Evolutionary conservation across 2,888 invertebrate genomes (phyloP).

Genomic region (Euspilapteryx auroguttella): DNA sequence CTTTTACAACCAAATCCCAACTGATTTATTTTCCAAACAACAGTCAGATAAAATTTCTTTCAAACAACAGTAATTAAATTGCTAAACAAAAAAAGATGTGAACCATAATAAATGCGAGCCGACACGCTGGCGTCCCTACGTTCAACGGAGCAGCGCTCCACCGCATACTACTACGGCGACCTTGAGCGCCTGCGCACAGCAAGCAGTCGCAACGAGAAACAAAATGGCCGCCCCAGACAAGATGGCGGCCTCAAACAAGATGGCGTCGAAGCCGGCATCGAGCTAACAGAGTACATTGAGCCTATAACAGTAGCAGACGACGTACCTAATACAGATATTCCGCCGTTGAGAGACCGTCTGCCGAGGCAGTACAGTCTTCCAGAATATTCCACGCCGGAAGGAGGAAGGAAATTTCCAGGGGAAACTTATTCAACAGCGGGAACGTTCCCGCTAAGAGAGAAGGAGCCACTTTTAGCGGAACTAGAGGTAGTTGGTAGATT

Average conservation of each 20-base stretch:
- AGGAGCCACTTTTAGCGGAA: conserved; percentile 41
- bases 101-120: too few species aligned
- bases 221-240: too few species aligned
- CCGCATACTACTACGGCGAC: conserved; percentile 62
- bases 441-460: conserved; percentile 48
- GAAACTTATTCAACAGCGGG: conserved; percentile 53
- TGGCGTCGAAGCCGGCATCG: conserved; percentile 29
- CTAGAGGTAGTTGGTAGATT: conserved; percentile 37
- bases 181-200: conserved; percentile 55
- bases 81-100: too few species aligned
- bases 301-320: conserved; percentile 35
- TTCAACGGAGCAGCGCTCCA: conserved; percentile 52
- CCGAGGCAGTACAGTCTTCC: conserved; percentile 25
- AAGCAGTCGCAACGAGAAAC: conserved; percentile 33
- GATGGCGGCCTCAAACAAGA: too few species aligned
- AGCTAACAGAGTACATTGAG: conserved; percentile 44
- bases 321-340: conserved; percentile 29
- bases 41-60: too few species aligned
- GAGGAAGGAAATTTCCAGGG: conserved; percentile 16
- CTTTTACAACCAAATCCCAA: too few species aligned
- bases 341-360: conserved; percentile 26
- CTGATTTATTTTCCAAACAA: too few species aligned
- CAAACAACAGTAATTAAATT: too few species aligned
- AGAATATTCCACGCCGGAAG: conserved; percentile 25
- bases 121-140: too few species aligned